Evolutionary conservation across 2,113 vertebrate genomes (phyloP).

Genomic region (Maccullochella peelii): DNA sequence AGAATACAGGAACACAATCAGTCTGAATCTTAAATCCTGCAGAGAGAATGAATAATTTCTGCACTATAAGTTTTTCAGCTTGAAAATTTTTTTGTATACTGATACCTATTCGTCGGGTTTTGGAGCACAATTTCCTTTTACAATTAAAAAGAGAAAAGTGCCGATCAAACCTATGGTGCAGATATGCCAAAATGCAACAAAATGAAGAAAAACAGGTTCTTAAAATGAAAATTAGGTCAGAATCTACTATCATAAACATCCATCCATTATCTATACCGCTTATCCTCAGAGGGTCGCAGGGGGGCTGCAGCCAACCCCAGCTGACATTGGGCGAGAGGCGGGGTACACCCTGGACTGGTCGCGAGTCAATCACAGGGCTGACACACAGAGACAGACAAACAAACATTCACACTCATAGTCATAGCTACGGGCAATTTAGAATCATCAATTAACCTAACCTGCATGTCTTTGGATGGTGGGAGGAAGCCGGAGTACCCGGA

Average conservation of each 20-base stretch:
- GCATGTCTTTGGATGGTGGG: no score
- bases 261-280: no score
- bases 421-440: no score
- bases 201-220: background rate
- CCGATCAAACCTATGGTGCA: background rate
- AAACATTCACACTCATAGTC: no score
- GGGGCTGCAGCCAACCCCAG: no score
- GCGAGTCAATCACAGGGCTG: no score
- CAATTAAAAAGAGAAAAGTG: background rate
- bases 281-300: no score
- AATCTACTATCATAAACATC: background rate
- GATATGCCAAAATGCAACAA: background rate
- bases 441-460: no score
- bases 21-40: background rate
- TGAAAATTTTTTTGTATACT: background rate
- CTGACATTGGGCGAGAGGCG: no score
- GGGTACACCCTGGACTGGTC: no score
- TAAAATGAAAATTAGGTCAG: background rate
- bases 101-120: background rate
- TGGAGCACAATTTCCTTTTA: background rate
- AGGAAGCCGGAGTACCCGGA: no score
- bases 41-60: background rate
- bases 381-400: no score
- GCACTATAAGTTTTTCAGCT: background rate
- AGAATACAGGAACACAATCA: background rate